A percentile compares a stretch with the other conserved stretches of the same genome.
phyloP scores from a whole-genome alignment of 2,113 vertebrate genomes.

The Odocoileus virginianus region DNA sequence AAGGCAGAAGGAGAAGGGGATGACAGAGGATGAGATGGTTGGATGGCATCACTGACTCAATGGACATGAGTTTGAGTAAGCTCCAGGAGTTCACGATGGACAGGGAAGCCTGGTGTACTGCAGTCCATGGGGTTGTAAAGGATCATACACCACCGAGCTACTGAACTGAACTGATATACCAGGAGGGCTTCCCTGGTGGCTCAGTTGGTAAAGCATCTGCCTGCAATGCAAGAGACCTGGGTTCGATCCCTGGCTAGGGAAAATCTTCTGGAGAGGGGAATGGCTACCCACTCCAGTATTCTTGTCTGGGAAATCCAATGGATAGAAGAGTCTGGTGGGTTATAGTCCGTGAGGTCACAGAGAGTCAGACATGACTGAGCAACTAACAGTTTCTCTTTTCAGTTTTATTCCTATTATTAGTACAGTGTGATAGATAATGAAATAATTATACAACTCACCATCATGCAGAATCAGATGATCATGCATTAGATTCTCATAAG shows the following conservation, averaged over 20 bases:
- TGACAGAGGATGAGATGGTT: neutral
- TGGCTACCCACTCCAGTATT: neutral
- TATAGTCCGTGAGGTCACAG: neutral
- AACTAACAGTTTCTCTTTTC: neutral
- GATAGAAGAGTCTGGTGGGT: neutral
- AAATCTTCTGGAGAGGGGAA: neutral
- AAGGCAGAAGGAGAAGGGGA: neutral
- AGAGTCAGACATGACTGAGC: neutral
- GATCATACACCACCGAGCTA: neutral
- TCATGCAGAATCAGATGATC: neutral
- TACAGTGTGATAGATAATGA: neutral
- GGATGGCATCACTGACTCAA: neutral
- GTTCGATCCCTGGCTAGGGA: rapidly evolving
- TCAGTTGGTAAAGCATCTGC: neutral
- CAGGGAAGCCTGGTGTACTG: neutral
- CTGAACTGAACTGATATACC: neutral
- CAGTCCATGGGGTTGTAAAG: neutral
- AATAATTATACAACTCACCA: neutral
- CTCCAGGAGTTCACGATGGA: neutral
- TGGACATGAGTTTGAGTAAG: neutral
- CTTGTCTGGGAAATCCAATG: neutral
- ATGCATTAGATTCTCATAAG: neutral
- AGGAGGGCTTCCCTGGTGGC: neutral
- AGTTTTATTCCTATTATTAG: neutral
- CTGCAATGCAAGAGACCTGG: neutral